These are phyloP conservation scores for Asarcornis scutulata DNA, from an alignment of 2,113 vertebrate genomes.

Conservation along the genomic window DNA sequence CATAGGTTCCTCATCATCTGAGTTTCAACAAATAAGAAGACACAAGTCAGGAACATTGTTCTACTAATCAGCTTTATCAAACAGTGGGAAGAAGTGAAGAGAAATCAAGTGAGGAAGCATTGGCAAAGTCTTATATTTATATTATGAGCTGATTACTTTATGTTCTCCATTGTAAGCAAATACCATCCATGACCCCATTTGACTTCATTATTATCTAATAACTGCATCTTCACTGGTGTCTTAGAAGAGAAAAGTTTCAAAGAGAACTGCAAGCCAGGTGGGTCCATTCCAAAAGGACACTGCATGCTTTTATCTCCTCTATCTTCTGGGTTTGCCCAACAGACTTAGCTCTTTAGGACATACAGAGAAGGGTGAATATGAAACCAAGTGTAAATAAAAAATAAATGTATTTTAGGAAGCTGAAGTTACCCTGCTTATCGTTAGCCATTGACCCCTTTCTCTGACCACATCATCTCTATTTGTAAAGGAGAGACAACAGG, in stretches of 20 bases:
- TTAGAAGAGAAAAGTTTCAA: not conserved
- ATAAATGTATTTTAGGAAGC: not conserved
- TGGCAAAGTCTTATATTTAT: not conserved
- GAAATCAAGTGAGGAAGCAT: not conserved
- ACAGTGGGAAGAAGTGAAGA: not conserved
- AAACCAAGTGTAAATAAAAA: not conserved
- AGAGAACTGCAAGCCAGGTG: not conserved
- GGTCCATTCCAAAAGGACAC: not conserved
- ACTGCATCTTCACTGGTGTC: not conserved
- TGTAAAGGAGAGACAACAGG: not conserved
- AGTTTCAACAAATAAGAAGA: not conserved
- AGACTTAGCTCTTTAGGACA: not conserved
- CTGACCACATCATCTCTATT: not conserved
- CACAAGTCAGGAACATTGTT: not conserved
- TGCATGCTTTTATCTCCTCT: not conserved
- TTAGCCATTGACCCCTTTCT: not conserved
- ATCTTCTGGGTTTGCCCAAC: not conserved
- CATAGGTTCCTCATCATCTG: not conserved
- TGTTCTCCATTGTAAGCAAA: not conserved
- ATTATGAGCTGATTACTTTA: not conserved
- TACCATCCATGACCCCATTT: not conserved
- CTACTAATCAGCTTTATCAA: not conserved
- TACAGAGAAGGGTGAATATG: not conserved
- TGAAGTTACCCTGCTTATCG: not conserved
- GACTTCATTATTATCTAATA: not conserved